phyloP scores from a whole-genome alignment of 2,797 vertebrate species.

The Poeciliopsis infans region DNA sequence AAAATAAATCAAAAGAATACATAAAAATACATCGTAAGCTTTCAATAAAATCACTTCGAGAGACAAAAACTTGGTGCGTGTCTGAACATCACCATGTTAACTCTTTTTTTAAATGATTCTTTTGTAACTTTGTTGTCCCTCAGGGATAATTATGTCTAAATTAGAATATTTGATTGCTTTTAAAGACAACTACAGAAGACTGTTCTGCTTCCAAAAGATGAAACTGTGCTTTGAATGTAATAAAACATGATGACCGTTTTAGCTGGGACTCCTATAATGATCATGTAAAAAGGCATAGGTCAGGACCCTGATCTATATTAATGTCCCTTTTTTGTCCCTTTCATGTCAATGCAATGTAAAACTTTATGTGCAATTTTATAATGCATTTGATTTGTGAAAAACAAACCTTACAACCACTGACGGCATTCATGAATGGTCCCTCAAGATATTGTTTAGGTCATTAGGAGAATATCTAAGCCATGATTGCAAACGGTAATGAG shows the following conservation, averaged over 20 bases:
- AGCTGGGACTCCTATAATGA: background rate
- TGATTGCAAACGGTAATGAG: slow-evolving; percentile 55
- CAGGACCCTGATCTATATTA: background rate
- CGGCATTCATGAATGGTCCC: slow-evolving; percentile 15
- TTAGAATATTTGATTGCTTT: background rate
- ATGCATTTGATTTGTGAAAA: background rate
- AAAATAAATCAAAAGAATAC: no score
- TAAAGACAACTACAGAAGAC: background rate
- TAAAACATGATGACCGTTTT: background rate
- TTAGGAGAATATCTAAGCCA: slow-evolving; percentile 36
- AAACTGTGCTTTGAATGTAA: background rate
- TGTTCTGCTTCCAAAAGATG: background rate
- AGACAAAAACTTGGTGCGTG: background rate
- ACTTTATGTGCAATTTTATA: background rate
- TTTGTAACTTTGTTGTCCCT: background rate
- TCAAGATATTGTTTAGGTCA: slow-evolving; percentile 25
- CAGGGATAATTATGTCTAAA: background rate
- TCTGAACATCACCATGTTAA: background rate
- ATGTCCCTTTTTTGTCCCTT: background rate
- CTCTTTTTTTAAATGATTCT: background rate
- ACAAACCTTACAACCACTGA: slow-evolving; percentile 3
- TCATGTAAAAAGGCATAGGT: background rate
- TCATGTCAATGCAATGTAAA: background rate
- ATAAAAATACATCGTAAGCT: no score
- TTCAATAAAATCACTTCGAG: background rate